A percentile compares a stretch with the other conserved stretches of the same genome.
These are phyloP conservation scores for Hemichromis elongatus DNA, from an alignment of 2,113 vertebrate genomes.

Conservation along the genomic window DNA sequence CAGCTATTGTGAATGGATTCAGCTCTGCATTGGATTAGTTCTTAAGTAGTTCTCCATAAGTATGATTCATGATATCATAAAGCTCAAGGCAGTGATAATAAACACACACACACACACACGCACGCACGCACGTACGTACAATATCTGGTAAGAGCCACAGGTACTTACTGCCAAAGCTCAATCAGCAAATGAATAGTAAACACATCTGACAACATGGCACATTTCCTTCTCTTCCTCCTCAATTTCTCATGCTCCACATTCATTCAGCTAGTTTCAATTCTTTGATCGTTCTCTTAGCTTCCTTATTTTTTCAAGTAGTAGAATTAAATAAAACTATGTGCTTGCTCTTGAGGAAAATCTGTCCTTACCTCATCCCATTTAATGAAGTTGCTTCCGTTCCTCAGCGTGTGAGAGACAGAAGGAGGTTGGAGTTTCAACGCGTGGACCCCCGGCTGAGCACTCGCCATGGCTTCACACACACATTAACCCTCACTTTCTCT, in stretches of 20 bases:
- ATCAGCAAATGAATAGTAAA: constrained; percentile 39
- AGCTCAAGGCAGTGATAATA: background rate
- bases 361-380: constrained; percentile 91
- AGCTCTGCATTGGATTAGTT: background rate
- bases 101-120: background rate
- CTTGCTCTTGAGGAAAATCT: background rate
- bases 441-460: constrained; percentile 87
- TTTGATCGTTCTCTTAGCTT: background rate
- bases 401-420: constrained; percentile 77
- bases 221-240: constrained; percentile 1
- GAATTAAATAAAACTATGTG: background rate
- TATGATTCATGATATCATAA: background rate
- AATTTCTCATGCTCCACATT: background rate
- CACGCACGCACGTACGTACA: background rate
- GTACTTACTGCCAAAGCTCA: constrained; percentile 34
- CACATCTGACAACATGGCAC: constrained; percentile 21
- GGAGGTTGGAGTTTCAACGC: constrained; percentile 86
- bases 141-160: constrained; percentile 7
- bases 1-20: background rate
- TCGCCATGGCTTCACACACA: constrained; percentile 79
- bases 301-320: background rate
- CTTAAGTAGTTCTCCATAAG: background rate
- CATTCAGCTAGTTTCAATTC: background rate
- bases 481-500: constrained; percentile 3
- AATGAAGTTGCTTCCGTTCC: constrained; percentile 87